Base-by-base conservation (phyloP, 2,797 vertebrate genomes). In the Glossophaga mutica region DNA sequence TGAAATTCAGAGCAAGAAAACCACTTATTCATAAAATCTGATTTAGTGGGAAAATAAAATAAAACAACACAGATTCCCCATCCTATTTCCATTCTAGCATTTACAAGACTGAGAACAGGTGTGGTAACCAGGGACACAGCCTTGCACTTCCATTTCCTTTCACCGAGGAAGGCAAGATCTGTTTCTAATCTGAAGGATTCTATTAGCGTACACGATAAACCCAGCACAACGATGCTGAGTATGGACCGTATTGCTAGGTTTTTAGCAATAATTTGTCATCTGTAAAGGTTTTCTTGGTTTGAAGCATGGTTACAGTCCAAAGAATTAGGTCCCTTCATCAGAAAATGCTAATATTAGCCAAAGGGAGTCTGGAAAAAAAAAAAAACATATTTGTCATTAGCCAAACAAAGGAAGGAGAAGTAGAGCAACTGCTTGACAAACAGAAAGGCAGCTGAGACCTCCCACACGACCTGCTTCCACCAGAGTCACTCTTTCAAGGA, bases 1-100 rank as follows among this genome's bases (percentile, higher is more conserved):
- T 87, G 62, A 85, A 91, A 91, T 42, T 85, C 21, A 76, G 83
- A 77, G 73, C 24, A 79, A 78, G 42, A 55, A 91, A 88, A n/a
- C 5, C 9, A 46, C 8, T 73, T 78, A 42, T 3, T 89, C 26
- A 74, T 94, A 55, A 57, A 50, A 74, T 26, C 9, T 37, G 15
- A 57, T 48, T 85, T 67, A 68, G 42, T 32, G 10, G 77, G 46
- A 48, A 88, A 52, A 50, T 62, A 37, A 88, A 85, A 73, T 15
- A 22, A 50, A 89, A 44, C n/a, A 34, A 32, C 34, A 42, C 10
- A 42, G 10, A 67, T 70, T 79, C 26, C 50, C 11, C 77, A 5
- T 14, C 29, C 9, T 3, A 16, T n/a, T 65, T 87, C 46, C 16
- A 22, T 67, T 14, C 48, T 26, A 82, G 73, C 4, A 26, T 3